phyloP scores from a whole-genome alignment of 2,113 vertebrate species.

The Trogon surrucura region DNA sequence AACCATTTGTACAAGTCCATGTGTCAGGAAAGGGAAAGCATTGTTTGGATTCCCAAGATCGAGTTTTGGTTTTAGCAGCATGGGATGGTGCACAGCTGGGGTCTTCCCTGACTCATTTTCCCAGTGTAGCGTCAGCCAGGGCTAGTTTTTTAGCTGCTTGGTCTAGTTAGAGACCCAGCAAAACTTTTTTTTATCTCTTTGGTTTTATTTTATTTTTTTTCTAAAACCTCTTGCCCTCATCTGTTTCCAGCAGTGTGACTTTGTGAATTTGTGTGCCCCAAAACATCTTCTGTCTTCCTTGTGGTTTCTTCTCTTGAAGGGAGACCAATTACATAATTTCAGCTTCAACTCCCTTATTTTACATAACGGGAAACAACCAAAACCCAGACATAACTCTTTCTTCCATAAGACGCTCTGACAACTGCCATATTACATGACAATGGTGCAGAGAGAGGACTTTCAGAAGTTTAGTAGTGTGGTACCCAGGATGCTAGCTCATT shows the following conservation, averaged over 20 bases:
- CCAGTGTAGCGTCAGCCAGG: neutral
- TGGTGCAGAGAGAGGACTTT: neutral
- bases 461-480: neutral
- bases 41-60: neutral
- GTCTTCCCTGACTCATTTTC: neutral
- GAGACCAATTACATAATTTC: neutral
- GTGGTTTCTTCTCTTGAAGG: neutral
- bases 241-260: neutral
- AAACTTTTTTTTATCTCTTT: no score
- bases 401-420: neutral
- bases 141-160: neutral
- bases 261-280: neutral
- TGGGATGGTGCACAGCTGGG: neutral
- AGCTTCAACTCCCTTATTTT: neutral
- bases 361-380: neutral
- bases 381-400: neutral
- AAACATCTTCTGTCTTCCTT: neutral
- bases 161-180: neutral
- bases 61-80: neutral
- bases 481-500: neutral
- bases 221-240: neutral
- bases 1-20: neutral
- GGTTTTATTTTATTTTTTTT: no score
- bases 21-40: neutral
- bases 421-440: neutral